A percentile compares a stretch with the other conserved stretches of the same genome.
Evolutionary conservation across 2,113 vertebrate genomes (phyloP).

Genomic region (Pagrus major): DNA sequence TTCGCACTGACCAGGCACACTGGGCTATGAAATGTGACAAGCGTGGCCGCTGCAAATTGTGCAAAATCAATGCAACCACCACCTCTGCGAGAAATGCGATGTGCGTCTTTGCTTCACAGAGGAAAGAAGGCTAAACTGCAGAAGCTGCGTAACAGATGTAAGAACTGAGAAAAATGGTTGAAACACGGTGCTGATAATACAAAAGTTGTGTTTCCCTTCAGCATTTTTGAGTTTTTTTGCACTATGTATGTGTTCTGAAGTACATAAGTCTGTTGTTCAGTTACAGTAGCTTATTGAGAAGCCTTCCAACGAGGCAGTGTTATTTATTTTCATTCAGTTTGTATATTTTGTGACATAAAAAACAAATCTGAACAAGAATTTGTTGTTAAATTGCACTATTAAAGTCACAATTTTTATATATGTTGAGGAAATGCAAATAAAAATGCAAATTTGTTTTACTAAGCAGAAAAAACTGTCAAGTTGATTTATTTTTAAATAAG

Average conservation of each 20-base stretch:
- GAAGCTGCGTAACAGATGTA: neutral
- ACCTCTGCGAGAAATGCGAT: neutral
- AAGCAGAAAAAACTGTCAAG: no score
- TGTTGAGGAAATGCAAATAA: no score
- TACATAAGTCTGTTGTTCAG: neutral
- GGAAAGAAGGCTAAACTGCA: neutral
- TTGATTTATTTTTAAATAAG: no score
- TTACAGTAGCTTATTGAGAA: neutral
- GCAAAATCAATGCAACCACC: slow-evolving; percentile 13
- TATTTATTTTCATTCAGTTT: neutral
- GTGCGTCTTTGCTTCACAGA: slow-evolving; percentile 7
- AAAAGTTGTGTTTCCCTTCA: no score
- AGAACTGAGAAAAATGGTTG: neutral
- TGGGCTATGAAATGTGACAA: slow-evolving; percentile 22
- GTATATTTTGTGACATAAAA: neutral
- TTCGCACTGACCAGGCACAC: neutral
- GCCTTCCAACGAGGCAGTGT: neutral
- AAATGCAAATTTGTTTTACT: no score
- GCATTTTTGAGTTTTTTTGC: no score
- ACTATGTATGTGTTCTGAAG: neutral
- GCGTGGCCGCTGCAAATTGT: neutral
- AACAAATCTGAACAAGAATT: neutral
- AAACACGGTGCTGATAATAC: neutral
- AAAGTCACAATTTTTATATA: no score
- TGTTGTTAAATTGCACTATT: neutral